These are phyloP conservation scores for Tyrannus savana DNA, from an alignment of 2,113 vertebrate species.

Conservation along the genomic window DNA sequence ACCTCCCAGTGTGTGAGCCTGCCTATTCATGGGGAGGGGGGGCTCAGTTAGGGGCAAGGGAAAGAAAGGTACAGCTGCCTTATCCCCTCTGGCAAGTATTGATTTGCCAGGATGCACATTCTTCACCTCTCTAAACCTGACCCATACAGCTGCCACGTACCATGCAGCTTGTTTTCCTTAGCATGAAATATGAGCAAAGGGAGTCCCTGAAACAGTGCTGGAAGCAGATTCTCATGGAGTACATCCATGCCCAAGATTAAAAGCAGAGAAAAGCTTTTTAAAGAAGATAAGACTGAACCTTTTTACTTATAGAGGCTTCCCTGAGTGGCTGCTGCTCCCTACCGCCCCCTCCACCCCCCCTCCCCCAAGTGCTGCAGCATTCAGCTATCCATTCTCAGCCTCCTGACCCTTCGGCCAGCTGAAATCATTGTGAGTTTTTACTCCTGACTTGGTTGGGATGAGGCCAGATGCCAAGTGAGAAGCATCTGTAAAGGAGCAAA, in stretches of 20 bases:
- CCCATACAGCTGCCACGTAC: not conserved
- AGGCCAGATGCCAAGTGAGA: conserved; percentile 21
- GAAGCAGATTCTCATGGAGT: not conserved
- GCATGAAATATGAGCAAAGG: not conserved
- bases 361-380: not conserved
- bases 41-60: not conserved
- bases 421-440: not conserved
- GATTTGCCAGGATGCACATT: not conserved
- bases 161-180: not conserved
- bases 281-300: not conserved
- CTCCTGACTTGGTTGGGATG: not conserved
- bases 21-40: not conserved
- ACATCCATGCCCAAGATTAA: not conserved
- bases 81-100: not conserved
- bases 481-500: conserved; percentile 11
- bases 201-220: fast-evolving
- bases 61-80: not conserved
- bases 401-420: not conserved
- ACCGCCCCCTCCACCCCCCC: not conserved
- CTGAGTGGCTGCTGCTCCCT: not conserved
- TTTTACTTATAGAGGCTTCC: not conserved
- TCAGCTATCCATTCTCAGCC: not conserved
- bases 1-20: not conserved
- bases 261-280: not conserved
- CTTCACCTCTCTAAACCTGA: not conserved